A percentile compares a stretch with the other conserved stretches of the same genome.
Conservation (phyloP, 2,888 invertebrate species). For the Cantharis rustica region DNA sequence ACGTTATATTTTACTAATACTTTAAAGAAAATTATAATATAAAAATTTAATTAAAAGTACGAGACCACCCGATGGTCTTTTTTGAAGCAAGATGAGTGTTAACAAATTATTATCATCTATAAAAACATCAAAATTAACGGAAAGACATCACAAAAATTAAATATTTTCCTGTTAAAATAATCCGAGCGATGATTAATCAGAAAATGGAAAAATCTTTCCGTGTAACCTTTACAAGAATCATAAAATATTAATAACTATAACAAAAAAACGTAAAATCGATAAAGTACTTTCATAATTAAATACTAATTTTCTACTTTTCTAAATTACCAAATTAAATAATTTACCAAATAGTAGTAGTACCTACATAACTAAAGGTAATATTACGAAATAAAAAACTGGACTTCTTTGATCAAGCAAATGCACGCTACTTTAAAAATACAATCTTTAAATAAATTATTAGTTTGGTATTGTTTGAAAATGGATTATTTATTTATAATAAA, state of each 20-base stretch:
- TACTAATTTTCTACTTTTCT: slow-evolving; percentile 5
- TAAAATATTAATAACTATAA: not conserved
- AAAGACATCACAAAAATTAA: not conserved
- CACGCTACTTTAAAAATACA: slow-evolving; percentile 25
- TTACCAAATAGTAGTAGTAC: slow-evolving; percentile 6
- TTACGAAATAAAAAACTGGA: slow-evolving; percentile 1
- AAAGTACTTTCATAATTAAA: slow-evolving; percentile 7
- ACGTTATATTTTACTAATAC: too few species aligned
- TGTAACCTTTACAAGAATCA: not conserved
- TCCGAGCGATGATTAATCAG: not conserved
- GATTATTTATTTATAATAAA: slow-evolving; percentile 32
- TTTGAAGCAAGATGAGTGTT: not conserved
- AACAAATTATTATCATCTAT: not conserved
- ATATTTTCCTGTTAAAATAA: not conserved
- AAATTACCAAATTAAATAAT: slow-evolving; percentile 6
- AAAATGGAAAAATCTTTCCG: not conserved
- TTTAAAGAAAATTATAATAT: too few species aligned
- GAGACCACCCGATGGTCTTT: too few species aligned
- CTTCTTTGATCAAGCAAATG: slow-evolving; percentile 7
- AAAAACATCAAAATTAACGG: not conserved
- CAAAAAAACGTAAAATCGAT: not conserved
- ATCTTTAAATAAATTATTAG: slow-evolving; percentile 32
- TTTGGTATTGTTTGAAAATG: slow-evolving; percentile 12
- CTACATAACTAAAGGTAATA: slow-evolving; percentile 5
- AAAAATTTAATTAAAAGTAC: too few species aligned